Evolutionary conservation across 1,140 invertebrate genomes (phyloP), one percentile per base, ranked within the genome.

Genomic region (Pentalonia nigronervosa): DNA sequence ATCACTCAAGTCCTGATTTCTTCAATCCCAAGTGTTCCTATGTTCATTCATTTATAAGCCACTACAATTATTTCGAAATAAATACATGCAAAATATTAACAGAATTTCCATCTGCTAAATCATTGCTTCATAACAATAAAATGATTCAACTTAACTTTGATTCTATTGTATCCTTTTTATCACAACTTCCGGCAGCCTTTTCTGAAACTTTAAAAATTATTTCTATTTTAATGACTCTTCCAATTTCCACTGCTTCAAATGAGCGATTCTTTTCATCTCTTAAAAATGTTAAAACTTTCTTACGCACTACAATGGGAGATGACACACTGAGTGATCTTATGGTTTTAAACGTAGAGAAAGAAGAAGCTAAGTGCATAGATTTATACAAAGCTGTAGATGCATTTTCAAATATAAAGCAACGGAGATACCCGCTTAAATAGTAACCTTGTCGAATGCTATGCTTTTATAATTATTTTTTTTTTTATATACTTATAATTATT

Each of bases 1-100:
- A 81, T 34, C 30, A 34, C 34, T 81, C 36, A 84, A 25, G 36
- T 84, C 34, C 81, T 84, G 81, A 84, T 25, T 84, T 84, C 21
- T 84, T 84, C 41, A 84, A 84, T 45, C 6, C 81, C 0, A 84
- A 84, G 81, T 84, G 36, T 84, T 45, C 81, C 36, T 84, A 84
- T 84, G 2, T 45, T 84, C 36, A 84, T 45, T 41, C 34, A 23
- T 84, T 41, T 84, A 84, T 84, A 84, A 45, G 25, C 36, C 36
- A 84, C 36, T 84, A 84, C 8, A 84, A 84, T 84, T 84, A 84
- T 84, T 84, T 84, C 4, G 36, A 84, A 84, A 84, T 45, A 41
- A 84, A 84, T 84, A 23, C 9, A 84, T 84, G 36, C 17, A 84
- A 84, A 84, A 45, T 84, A 1, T 84, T 84, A 84, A 41, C 36